Conservation (phyloP, 1,140 invertebrate species). For the Drosophila persimilis region DNA sequence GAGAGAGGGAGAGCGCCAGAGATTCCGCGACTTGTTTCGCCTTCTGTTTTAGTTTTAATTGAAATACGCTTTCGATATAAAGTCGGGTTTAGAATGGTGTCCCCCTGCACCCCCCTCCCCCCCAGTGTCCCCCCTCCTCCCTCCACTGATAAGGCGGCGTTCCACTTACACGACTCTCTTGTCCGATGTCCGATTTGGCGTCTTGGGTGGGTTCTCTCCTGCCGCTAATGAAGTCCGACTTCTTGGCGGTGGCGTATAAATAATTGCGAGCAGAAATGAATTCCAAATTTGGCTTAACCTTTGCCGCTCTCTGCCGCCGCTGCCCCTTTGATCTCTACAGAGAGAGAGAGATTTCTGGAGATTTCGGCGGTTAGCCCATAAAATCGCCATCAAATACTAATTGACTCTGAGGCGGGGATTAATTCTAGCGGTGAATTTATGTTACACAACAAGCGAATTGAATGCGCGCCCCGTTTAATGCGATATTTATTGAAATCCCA, state of each 20-base stretch:
- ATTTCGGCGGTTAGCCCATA: conserved; percentile 34
- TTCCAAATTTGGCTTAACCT: conserved; percentile 56
- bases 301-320: conserved; percentile 15
- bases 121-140: background rate
- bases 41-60: conserved; percentile 80
- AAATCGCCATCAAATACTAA: conserved; percentile 79
- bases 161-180: conserved; percentile 71
- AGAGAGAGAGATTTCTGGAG: background rate
- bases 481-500: conserved; percentile 70
- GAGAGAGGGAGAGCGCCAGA: conserved; percentile 15
- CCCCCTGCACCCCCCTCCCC: background rate
- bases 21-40: conserved; percentile 51
- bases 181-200: conserved; percentile 21
- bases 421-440: conserved; percentile 78
- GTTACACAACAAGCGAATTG: conserved; percentile 74
- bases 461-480: conserved; percentile 69
- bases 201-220: conserved; percentile 71
- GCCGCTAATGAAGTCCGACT: conserved; percentile 65
- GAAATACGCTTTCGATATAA: conserved; percentile 78
- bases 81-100: conserved; percentile 62
- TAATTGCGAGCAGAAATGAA: conserved; percentile 58
- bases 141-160: conserved; percentile 72
- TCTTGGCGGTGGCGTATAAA: conserved; percentile 38
- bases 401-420: conserved; percentile 68
- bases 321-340: conserved; percentile 51